Conservation (phyloP, 2,888 invertebrate species). For the Synanthedon andrenaeformis region DNA sequence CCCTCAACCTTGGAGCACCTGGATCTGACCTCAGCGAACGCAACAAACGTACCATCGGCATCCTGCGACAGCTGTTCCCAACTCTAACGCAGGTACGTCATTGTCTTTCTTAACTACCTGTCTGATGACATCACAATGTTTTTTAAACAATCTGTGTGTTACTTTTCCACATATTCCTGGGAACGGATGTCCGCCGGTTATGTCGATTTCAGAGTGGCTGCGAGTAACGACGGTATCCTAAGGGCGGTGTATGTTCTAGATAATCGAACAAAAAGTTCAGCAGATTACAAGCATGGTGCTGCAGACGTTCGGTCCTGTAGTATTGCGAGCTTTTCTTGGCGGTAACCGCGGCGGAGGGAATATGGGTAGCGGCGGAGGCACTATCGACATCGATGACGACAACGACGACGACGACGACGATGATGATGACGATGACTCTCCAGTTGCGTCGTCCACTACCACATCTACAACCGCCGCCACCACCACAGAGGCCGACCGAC, state of each 20-base stretch:
- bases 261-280: slow-evolving; percentile 83
- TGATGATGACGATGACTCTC: slow-evolving; percentile 70
- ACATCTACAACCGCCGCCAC: slow-evolving; percentile 13
- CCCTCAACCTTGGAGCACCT: slow-evolving; percentile 75
- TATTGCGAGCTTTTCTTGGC: slow-evolving; percentile 74
- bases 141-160: no score
- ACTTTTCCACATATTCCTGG: not conserved
- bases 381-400: slow-evolving; percentile 61
- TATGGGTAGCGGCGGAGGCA: slow-evolving; percentile 39
- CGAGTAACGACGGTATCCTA: slow-evolving; percentile 18
- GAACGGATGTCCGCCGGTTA: slow-evolving; percentile 6
- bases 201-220: slow-evolving; percentile 7
- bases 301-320: slow-evolving; percentile 80
- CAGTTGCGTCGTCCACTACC: slow-evolving; percentile 15
- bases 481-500: slow-evolving; percentile 12
- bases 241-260: slow-evolving; percentile 68
- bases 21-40: slow-evolving; percentile 75
- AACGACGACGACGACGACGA: slow-evolving; percentile 69
- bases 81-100: slow-evolving; percentile 76
- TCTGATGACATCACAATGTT: slow-evolving; percentile 7
- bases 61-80: slow-evolving; percentile 80
- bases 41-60: slow-evolving; percentile 82
- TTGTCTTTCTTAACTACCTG: not conserved
- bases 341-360: slow-evolving; percentile 54
- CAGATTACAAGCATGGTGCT: slow-evolving; percentile 78